phyloP scores from a whole-genome alignment of 2,113 vertebrate genomes.

The Fregata magnificens region DNA sequence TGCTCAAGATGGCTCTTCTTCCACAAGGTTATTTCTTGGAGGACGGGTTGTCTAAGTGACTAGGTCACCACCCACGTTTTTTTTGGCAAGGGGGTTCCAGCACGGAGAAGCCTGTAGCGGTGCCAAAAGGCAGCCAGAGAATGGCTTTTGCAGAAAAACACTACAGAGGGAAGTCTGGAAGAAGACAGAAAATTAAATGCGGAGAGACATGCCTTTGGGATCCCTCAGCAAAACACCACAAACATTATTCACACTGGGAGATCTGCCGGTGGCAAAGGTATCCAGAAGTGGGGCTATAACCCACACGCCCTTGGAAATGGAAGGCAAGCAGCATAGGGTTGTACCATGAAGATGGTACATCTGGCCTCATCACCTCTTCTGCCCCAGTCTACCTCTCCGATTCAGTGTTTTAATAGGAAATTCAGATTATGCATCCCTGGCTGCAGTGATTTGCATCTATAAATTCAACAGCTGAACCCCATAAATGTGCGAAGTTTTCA shows the following conservation, averaged over 20 bases:
- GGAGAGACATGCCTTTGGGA: not conserved
- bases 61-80: not conserved
- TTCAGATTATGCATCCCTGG: not conserved
- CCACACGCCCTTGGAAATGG: not conserved
- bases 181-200: not conserved
- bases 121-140: constrained; percentile 11
- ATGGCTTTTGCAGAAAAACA: constrained; percentile 24
- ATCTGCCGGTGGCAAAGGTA: not conserved
- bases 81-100: not conserved
- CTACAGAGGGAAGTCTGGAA: not conserved
- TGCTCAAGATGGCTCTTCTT: not conserved
- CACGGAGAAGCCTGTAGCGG: not conserved
- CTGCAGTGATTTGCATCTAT: not conserved
- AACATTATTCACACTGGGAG: not conserved
- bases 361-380: not conserved
- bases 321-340: not conserved
- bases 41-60: not conserved
- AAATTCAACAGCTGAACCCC: not conserved
- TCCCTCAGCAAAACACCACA: not conserved
- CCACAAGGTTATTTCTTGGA: not conserved
- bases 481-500: not conserved
- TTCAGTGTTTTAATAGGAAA: not conserved
- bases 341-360: not conserved
- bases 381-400: not conserved
- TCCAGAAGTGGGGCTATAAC: not conserved